Evolutionary conservation across 2,113 vertebrate species (phyloP), one percentile per base, ranked within the genome.

Genomic region (Empidonax traillii): DNA sequence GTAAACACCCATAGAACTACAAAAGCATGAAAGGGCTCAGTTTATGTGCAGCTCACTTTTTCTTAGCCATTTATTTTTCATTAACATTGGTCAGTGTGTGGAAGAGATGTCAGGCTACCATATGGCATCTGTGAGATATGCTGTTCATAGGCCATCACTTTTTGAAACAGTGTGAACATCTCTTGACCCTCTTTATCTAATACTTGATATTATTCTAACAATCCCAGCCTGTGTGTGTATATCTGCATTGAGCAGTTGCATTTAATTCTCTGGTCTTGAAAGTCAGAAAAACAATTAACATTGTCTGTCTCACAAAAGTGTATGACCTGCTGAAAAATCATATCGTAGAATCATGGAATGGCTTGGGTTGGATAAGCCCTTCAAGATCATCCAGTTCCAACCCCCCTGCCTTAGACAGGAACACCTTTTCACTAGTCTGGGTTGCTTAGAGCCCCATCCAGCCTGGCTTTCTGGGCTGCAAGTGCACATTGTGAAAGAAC

Each of bases 81-180:
- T 52, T 31, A 76, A 83, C 24, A 17, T 65, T 44, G 44, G n/a
- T 80, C 27, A 33, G 6, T 23, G 30, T 47, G 55, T 23, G 51
- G 44, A 79, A 28, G 23, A 23, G 68, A 14, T 0, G 0, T 79
- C 39, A 71, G 44, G 46, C 30, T 43, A 89, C 68, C 0, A 0
- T 46, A 12, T 41, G 12, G 41, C 19, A 31, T 31, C 22, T 71
- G 11, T 37, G 71, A 41, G 20, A 30, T 28, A 4, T 61, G 41
- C 44, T 82, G 47, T 52, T 71, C 22, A 10, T 31, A 51, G 46
- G 27, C 41, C 2, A 2, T 43, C 28, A 51, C 46, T 67, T 80
- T 59, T 59, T 78, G 41, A 49, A 68, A 37, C 14, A 23, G 6
- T 1, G 4, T 82, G 56, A 31, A 47, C 43, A 12, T 78, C 23